These are phyloP conservation scores for Phenganax subtilis DNA, from an alignment of 92 coral and sea anemone genomes.

Conservation along the genomic window DNA sequence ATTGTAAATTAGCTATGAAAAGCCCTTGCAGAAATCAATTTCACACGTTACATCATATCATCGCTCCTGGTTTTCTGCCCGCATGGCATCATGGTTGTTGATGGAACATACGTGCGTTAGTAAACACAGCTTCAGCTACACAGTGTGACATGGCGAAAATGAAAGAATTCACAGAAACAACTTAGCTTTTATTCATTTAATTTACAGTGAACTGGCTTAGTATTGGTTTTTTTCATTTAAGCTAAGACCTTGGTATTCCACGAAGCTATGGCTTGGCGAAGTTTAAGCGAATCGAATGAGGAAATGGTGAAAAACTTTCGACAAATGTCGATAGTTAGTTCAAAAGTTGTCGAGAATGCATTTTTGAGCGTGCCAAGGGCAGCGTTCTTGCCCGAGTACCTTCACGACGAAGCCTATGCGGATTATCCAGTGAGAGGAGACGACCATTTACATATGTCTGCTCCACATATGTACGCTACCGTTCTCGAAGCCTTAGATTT, in stretches of 20 bases:
- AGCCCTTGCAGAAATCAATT: no score
- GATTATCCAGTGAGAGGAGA: conserved; percentile 91
- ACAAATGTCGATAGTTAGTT: conserved; percentile 67
- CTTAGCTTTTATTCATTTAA: background rate
- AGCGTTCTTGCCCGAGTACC: conserved; percentile 77
- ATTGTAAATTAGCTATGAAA: no score
- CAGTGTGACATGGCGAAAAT: conserved; percentile 20
- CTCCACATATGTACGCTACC: conserved; percentile 98
- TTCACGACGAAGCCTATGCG: conserved; percentile 80
- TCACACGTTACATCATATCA: no score
- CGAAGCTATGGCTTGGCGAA: conserved; percentile 75
- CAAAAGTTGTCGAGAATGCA: conserved; percentile 84
- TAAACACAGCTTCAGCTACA: background rate
- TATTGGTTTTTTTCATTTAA: background rate
- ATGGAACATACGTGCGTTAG: background rate
- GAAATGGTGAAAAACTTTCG: conserved; percentile 95
- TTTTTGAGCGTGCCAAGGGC: conserved; percentile 88
- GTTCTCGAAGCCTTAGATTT: conserved; percentile 87
- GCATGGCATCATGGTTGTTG: conserved; percentile 8
- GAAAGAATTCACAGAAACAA: background rate
- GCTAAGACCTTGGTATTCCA: background rate
- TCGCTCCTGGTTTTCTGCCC: background rate
- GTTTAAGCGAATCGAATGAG: conserved; percentile 80
- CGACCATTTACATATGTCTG: conserved; percentile 91
- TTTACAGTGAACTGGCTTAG: background rate